Base-by-base conservation (phyloP, 2,888 invertebrate genomes). In the Philereme transversata region DNA sequence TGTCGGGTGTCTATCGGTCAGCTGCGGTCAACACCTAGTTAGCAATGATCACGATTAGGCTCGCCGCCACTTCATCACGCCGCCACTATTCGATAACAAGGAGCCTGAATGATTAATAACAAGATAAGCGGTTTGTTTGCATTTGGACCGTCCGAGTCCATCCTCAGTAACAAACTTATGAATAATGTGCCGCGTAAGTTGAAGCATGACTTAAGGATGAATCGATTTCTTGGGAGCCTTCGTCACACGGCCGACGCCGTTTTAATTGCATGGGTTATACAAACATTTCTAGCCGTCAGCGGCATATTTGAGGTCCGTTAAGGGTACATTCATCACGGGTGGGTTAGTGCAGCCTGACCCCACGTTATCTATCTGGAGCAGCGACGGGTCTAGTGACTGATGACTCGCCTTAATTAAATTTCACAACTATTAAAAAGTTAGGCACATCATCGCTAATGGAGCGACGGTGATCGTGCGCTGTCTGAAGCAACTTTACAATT, bases 321-420 rank as follows among this genome's bases (percentile, higher is more conserved):
- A 79, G 83, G 81, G 86, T 83, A 88, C 88, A 90, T 90, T 90
- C 87, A 90, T 91, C 91, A 89, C 64, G 69, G 76, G 70, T 75
- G 81, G 82, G 86, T 84, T 83, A 82, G 81, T 89, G 89, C 90
- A 88, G 74, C 78, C 81, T 89, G 91, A 91, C 91, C 91, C 90
- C 72, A 80, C 86, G 84, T 91, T 92, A 92, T 91, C 91, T 89
- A 82, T 79, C 78, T 78, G 71, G 72, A 80, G 74, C 91, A 91
- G 88, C 84, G 90, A 89, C 91, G 79, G 80, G 75, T 75, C 82
- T 83, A 78, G 87, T 92, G 91, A 92, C 91, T 90, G 91, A 92
- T 92, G 90, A 90, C 89, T 83, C 55, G 78, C 82, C 80, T 90
- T 91, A 92, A 92, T 92, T 91, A 90, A 87, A 91, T 91, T 91